Evolutionary conservation across 2,888 invertebrate species (phyloP).

Genomic region (Slavum lentiscoides): DNA sequence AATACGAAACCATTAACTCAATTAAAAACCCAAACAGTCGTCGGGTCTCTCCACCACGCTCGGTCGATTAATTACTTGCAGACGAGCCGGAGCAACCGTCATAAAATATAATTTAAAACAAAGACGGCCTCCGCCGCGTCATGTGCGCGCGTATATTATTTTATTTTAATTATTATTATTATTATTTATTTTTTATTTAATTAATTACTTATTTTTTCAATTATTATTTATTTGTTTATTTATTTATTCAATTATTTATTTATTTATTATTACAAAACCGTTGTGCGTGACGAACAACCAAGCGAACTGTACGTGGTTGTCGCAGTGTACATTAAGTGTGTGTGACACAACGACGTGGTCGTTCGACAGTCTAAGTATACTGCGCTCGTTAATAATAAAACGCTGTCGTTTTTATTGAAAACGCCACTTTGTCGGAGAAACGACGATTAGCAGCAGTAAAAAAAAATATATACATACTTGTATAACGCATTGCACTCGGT

Average conservation of each 20-base stretch:
- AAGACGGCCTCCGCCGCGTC: conserved; percentile 8
- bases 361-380: not conserved
- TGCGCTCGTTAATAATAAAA: conserved; percentile 20
- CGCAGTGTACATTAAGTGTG: not conserved
- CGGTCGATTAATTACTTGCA: conserved; percentile 16
- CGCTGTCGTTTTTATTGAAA: conserved; percentile 14
- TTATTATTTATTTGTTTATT: no score
- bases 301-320: not conserved
- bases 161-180: no score
- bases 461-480: not conserved
- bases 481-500: no score
- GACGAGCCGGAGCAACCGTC: conserved; percentile 22
- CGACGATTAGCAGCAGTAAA: not conserved
- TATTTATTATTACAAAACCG: no score
- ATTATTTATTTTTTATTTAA: no score
- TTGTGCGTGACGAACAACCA: conserved; percentile 24
- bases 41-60: not conserved
- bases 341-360: not conserved
- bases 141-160: not conserved
- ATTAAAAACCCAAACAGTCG: conserved; percentile 33
- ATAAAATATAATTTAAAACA: conserved; percentile 26
- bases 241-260: no score
- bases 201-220: no score
- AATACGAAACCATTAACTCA: conserved; percentile 27
- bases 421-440: conserved; percentile 19